Percentiles rank a stretch among this genome's conserved stretches.
phyloP scores from a whole-genome alignment of 1,140 invertebrate genomes.

The Diorhabda sublineata region DNA sequence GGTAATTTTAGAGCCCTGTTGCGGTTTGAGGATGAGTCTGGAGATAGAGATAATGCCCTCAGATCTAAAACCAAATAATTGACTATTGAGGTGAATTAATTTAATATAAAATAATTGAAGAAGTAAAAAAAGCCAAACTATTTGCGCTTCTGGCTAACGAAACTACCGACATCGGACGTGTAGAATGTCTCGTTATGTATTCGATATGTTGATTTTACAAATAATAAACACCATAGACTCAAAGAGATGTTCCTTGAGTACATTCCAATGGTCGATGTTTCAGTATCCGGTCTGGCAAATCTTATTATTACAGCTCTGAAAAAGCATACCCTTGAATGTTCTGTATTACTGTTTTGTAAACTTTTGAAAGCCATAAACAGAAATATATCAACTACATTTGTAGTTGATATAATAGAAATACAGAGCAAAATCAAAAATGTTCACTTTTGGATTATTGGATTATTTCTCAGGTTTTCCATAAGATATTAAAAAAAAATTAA shows the following conservation, averaged over 20 bases:
- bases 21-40: conserved; percentile 15
- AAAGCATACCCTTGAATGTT: no score
- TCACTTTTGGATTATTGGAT: no score
- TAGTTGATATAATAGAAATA: no score
- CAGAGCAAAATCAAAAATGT: no score
- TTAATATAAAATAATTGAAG: conserved; percentile 13
- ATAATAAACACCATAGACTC: conserved; percentile 12
- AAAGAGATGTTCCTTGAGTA: background rate
- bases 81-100: conserved; percentile 12
- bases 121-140: conserved; percentile 18
- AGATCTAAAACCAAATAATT: background rate
- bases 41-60: background rate
- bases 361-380: no score
- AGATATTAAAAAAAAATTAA: no score
- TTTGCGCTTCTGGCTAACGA: conserved; percentile 18
- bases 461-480: no score
- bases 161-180: conserved; percentile 9
- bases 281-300: conserved; percentile 5
- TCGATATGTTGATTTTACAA: conserved; percentile 13
- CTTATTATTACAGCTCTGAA: no score
- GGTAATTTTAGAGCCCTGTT: conserved; percentile 17
- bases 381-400: no score
- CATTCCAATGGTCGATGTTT: conserved; percentile 31
- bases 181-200: conserved; percentile 8
- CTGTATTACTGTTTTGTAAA: no score